Evolutionary conservation across 2,888 invertebrate genomes (phyloP), one percentile per base, ranked within the genome.

Genomic region (Charanyca ferruginea): DNA sequence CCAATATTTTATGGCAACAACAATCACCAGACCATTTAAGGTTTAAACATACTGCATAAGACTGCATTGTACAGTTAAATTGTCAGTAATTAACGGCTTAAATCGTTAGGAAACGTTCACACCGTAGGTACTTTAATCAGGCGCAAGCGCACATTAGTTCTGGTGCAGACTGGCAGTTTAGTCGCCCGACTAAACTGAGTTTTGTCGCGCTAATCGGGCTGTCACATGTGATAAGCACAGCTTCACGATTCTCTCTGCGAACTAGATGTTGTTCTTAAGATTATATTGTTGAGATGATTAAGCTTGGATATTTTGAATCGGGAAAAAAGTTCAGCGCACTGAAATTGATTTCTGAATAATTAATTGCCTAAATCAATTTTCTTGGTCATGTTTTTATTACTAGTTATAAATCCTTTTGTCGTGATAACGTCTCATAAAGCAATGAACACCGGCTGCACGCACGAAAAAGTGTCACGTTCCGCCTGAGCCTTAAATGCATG

Each of bases 111-210:
- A 52, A 66, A 49, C 53, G 57, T 55, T 61, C 69, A 67, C 42
- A 35, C 11, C 8, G 23, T 49, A 23, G 63, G 23, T 49, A 23
- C 63, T 63, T 69, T 72, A 60, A 70, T 67, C 79, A 67, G 49
- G 28, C 60, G 65, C 44, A 25, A 32, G 9, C 25, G 61, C 55
- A 49, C 52, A 66, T 63, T 62, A n/a, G 49, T 35, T 9, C 52
- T 23, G 32, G 35, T 23, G 22, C 66, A 38, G 55, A 44, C 64
- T 45, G 4, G 38, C 78, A n/a, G n/a, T n/a, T n/a, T n/a, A n/a
- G n/a, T n/a, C n/a, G n/a, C n/a, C n/a, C n/a, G 44, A 55, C 49
- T 63, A 67, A 60, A 44, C 64, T 75, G 58, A 65, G 65, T 75
- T 75, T 69, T 51, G 69, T 64, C 57, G 59, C 53, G 51, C 45